These are phyloP conservation scores for Drosophila suboccidentalis DNA, from an alignment of 2,888 invertebrate genomes.

Conservation along the genomic window DNA sequence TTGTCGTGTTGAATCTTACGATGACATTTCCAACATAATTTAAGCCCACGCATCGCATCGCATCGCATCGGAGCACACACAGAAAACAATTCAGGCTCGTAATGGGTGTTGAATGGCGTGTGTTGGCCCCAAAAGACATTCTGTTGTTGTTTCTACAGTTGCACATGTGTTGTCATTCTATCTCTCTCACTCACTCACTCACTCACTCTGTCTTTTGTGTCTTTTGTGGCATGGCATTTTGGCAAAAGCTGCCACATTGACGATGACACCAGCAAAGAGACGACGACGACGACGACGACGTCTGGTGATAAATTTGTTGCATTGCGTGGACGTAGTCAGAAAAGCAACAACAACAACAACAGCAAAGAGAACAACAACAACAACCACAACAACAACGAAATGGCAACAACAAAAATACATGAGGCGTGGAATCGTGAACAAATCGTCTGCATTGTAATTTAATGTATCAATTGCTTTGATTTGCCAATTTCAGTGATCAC, in stretches of 20 bases:
- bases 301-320: slow-evolving; percentile 80
- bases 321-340: slow-evolving; percentile 82
- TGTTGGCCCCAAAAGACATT: slow-evolving; percentile 62
- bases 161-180: slow-evolving; percentile 10
- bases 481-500: slow-evolving; percentile 77
- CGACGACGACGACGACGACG: slow-evolving; percentile 38
- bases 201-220: slow-evolving; percentile 14
- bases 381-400: slow-evolving; percentile 12
- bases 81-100: slow-evolving; percentile 62
- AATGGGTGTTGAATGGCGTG: slow-evolving; percentile 78
- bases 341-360: slow-evolving; percentile 8
- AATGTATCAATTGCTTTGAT: slow-evolving; percentile 81
- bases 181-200: neutral
- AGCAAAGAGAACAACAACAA: neutral
- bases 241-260: slow-evolving; percentile 61
- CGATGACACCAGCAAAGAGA: slow-evolving; percentile 76
- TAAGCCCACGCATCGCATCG: slow-evolving; percentile 84
- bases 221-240: slow-evolving; percentile 65
- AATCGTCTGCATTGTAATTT: slow-evolving; percentile 82
- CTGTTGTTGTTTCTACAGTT: slow-evolving; percentile 41
- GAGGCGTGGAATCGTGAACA: slow-evolving; percentile 79
- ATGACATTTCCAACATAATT: slow-evolving; percentile 86
- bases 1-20: slow-evolving; percentile 86
- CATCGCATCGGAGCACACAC: slow-evolving; percentile 34
- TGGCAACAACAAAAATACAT: slow-evolving; percentile 28